These are phyloP conservation scores for Dinoponera quadriceps DNA, from an alignment of 1,140 invertebrate genomes.

Conservation along the genomic window DNA sequence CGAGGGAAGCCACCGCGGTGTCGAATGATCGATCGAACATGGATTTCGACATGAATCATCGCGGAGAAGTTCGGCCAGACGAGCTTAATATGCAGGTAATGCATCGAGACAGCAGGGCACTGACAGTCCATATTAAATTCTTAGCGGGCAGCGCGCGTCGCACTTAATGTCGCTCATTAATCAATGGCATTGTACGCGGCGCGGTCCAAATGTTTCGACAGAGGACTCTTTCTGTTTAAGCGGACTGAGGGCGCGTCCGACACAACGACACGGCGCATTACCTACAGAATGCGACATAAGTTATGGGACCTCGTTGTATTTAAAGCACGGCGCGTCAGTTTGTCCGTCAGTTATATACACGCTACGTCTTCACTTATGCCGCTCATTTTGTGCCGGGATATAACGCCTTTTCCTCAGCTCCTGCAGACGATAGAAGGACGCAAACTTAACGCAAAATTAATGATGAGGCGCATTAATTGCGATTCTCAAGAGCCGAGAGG, in stretches of 20 bases:
- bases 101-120: conserved; percentile 69
- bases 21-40: conserved; percentile 44
- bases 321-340: conserved; percentile 66
- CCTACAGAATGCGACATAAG: conserved; percentile 66
- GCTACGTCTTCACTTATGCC: conserved; percentile 36
- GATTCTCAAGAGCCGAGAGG: too few species aligned
- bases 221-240: conserved; percentile 41
- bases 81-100: conserved; percentile 75
- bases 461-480: too few species aligned
- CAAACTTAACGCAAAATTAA: too few species aligned
- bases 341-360: conserved; percentile 27
- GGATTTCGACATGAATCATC: conserved; percentile 42
- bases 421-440: too few species aligned
- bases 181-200: conserved; percentile 73
- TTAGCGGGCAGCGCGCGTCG: conserved; percentile 73
- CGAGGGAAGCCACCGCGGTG: background rate
- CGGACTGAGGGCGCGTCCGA: conserved; percentile 12
- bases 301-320: conserved; percentile 73
- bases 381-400: background rate
- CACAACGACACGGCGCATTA: conserved; percentile 61
- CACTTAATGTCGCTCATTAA: conserved; percentile 75
- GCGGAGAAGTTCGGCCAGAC: conserved; percentile 66
- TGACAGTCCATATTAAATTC: conserved; percentile 77
- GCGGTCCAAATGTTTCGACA: conserved; percentile 76
- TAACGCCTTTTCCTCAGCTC: too few species aligned